Evolutionary conservation across 1,140 invertebrate genomes (phyloP).

Genomic region (Drosophila sucinea): DNA sequence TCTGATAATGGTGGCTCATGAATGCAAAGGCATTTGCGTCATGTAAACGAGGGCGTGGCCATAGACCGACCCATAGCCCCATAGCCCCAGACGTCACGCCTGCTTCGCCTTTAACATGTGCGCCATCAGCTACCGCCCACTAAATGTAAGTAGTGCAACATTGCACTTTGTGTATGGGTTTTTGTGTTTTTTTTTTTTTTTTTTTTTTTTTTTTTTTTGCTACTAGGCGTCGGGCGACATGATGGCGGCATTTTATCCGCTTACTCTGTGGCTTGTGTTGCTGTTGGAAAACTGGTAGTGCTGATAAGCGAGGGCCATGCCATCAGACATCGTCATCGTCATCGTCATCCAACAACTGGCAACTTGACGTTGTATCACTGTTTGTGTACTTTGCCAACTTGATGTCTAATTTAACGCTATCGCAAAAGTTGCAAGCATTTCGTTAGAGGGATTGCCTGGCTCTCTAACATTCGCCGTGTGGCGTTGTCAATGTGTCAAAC

Average conservation of each 20-base stretch:
- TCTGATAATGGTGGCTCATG: conserved; percentile 73
- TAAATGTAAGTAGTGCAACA: conserved; percentile 56
- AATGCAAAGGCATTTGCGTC: conserved; percentile 70
- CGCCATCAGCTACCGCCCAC: conserved; percentile 53
- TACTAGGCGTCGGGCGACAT: conserved; percentile 69
- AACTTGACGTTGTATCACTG: conserved; percentile 59
- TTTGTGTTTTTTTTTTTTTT: neutral
- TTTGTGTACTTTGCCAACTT: conserved; percentile 65
- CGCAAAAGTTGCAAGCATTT: conserved; percentile 66
- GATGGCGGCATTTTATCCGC: conserved; percentile 24
- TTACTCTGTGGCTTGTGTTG: conserved; percentile 26
- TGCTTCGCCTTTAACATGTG: conserved; percentile 46
- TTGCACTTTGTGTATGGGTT: conserved; percentile 55
- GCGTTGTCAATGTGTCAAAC: conserved; percentile 73
- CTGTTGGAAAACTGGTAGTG: conserved; percentile 15
- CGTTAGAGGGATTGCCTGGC: conserved; percentile 44
- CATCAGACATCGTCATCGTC: conserved; percentile 1
- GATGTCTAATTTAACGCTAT: conserved; percentile 81
- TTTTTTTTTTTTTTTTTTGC: neutral
- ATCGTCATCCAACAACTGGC: conserved; percentile 35
- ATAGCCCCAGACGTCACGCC: conserved; percentile 51
- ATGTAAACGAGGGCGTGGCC: conserved; percentile 68
- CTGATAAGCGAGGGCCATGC: conserved; percentile 60
- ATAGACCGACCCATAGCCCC: neutral
- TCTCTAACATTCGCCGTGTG: conserved; percentile 13